Evolutionary conservation across 2,797 vertebrate genomes (phyloP).

Genomic region (Pristis pectinata): DNA sequence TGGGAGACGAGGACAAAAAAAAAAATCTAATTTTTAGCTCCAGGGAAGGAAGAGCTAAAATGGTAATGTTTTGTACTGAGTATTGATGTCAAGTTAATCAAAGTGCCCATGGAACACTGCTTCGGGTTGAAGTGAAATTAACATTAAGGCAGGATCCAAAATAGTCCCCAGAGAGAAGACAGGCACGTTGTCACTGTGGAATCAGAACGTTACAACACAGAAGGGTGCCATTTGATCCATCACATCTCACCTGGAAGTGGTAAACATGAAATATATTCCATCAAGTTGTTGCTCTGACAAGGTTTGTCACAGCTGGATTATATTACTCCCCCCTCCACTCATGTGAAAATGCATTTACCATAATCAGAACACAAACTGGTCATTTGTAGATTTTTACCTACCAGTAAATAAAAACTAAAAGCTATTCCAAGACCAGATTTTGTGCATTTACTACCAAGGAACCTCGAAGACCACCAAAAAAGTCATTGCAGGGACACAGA

Average conservation of each 20-base stretch:
- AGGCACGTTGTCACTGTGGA: not conserved
- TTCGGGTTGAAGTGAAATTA: not conserved
- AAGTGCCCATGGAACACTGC: too few relatives aligned
- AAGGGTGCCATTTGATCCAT: not conserved
- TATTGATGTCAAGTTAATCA: not conserved
- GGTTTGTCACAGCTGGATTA: not conserved
- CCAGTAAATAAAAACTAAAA: too few relatives aligned
- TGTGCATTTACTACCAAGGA: too few relatives aligned
- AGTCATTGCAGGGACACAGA: not conserved
- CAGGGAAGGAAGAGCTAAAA: not conserved
- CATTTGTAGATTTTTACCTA: not conserved
- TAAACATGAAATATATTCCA: not conserved
- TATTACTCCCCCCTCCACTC: too few relatives aligned
- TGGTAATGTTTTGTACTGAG: not conserved
- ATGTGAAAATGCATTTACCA: not conserved
- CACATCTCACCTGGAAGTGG: not conserved
- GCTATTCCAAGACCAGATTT: too few relatives aligned
- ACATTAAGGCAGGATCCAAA: not conserved
- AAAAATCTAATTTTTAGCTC: not conserved
- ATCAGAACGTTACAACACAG: not conserved
- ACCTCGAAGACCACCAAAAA: too few relatives aligned
- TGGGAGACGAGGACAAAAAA: not conserved
- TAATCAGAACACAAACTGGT: not conserved
- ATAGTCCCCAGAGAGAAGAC: not conserved
- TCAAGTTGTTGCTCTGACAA: not conserved